phyloP scores from a whole-genome alignment of 2,113 vertebrate genomes.

The Platanista minor region DNA sequence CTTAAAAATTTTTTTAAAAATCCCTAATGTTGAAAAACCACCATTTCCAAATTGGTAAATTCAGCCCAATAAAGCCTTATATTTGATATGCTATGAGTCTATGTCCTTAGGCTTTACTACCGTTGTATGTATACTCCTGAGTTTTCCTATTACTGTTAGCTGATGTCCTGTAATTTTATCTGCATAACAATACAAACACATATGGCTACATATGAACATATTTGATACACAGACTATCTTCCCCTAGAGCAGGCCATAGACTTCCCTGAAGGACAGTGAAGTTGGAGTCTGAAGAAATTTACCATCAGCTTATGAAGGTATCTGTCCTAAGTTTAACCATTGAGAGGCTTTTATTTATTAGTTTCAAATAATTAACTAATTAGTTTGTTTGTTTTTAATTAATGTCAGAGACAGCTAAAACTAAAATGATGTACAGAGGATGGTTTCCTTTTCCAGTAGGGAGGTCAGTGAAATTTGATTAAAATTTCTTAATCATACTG shows the following conservation, averaged over 20 bases:
- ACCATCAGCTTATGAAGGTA: not conserved
- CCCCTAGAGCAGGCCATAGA: not conserved
- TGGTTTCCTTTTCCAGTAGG: rapidly evolving
- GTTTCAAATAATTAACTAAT: not conserved
- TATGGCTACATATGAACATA: not conserved
- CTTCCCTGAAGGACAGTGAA: not conserved
- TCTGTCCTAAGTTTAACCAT: not conserved
- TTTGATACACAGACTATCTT: not conserved
- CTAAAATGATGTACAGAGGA: not conserved
- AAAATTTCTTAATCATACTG: not conserved
- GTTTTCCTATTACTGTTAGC: not conserved
- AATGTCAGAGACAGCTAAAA: not conserved
- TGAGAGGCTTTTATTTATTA: not conserved
- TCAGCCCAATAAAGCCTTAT: not conserved
- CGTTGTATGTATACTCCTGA: not conserved
- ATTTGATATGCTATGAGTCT: not conserved
- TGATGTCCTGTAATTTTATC: not conserved
- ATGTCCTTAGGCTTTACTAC: not conserved
- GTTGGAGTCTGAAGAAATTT: not conserved
- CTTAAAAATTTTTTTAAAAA: not conserved
- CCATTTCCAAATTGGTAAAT: not conserved
- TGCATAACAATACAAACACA: not conserved
- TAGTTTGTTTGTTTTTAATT: not conserved
- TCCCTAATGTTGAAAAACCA: not conserved
- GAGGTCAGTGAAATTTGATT: not conserved